Evolutionary conservation across 2,797 vertebrate genomes (phyloP).

Genomic region (Poecile montanus): DNA sequence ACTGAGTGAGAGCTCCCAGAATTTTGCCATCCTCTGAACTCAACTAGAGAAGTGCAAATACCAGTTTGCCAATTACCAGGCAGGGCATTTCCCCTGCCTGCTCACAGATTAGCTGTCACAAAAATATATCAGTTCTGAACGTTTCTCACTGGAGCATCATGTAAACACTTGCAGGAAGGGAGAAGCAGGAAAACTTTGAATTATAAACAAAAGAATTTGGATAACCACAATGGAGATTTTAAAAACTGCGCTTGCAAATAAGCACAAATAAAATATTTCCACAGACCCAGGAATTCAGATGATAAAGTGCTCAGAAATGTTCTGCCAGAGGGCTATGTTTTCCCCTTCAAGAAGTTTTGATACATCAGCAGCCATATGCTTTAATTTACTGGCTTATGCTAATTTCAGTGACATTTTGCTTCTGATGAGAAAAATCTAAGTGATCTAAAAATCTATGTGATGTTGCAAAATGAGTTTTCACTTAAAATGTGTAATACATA

Average conservation of each 20-base stretch:
- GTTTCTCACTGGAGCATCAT: neutral
- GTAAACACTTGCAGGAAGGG: neutral
- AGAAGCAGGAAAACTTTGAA: neutral
- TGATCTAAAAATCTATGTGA: conserved; percentile 5
- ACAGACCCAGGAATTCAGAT: neutral
- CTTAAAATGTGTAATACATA: neutral
- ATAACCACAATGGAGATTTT: neutral
- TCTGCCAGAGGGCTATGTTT: neutral
- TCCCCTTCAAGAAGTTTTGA: neutral
- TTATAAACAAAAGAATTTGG: neutral
- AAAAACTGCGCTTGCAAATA: neutral
- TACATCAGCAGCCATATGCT: neutral
- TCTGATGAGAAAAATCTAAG: conserved; percentile 16
- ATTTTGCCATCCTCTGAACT: neutral
- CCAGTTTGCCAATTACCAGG: neutral
- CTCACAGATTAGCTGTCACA: neutral
- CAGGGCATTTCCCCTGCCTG: neutral
- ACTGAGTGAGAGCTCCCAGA: neutral
- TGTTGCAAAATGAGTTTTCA: neutral
- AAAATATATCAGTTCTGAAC: neutral
- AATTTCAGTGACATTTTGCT: conserved; percentile 7
- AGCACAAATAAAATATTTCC: neutral
- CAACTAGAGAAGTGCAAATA: neutral
- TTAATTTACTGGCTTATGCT: neutral
- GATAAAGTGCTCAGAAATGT: neutral